These are phyloP conservation scores for Manis pentadactyla DNA, from an alignment of 2,797 vertebrate genomes.

Conservation along the genomic window DNA sequence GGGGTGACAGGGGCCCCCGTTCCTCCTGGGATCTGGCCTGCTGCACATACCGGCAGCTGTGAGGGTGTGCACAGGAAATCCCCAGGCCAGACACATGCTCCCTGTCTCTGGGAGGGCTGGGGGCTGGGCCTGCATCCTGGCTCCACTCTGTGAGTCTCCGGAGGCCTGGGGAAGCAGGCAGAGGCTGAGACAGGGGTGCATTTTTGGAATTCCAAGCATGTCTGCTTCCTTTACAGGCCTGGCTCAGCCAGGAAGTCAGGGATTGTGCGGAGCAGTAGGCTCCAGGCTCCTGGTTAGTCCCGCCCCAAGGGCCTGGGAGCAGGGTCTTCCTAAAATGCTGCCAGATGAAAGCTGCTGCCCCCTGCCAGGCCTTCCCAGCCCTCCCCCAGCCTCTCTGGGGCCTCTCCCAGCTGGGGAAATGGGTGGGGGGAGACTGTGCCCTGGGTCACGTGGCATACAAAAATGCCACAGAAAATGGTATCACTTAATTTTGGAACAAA, in stretches of 20 bases:
- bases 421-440: rapidly evolving
- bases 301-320: no score
- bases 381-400: background rate
- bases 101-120: background rate
- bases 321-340: background rate
- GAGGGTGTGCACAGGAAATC: background rate
- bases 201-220: constrained; percentile 76
- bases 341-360: background rate
- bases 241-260: background rate
- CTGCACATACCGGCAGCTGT: background rate
- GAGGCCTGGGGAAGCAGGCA: background rate
- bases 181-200: constrained; percentile 52
- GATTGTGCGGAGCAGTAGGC: background rate
- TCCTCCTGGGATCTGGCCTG: background rate
- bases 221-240: constrained; percentile 32
- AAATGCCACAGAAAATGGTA: background rate
- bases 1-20: background rate
- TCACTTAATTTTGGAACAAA: background rate
- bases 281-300: background rate
- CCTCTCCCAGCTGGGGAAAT: background rate
- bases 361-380: background rate
- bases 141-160: background rate
- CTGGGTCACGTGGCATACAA: background rate
- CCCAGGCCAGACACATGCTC: rapidly evolving
- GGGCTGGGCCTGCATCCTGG: background rate